phyloP scores from a whole-genome alignment of 2,113 vertebrate species.

The Garra rufa region DNA sequence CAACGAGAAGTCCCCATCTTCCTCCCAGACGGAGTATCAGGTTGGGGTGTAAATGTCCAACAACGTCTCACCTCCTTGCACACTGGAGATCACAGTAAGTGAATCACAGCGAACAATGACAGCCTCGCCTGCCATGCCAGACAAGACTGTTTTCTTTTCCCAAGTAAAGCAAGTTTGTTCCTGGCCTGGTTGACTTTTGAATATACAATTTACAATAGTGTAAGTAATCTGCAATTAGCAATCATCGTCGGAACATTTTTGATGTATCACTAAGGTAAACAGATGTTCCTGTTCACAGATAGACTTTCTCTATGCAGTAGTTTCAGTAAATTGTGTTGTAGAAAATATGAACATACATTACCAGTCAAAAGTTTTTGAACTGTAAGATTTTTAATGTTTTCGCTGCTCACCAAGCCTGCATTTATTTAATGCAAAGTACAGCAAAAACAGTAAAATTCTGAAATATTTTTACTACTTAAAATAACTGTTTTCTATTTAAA shows the following conservation, averaged over 20 bases:
- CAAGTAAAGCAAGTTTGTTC: neutral
- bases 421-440: no score
- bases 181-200: neutral
- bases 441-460: no score
- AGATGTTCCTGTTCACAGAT: neutral
- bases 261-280: neutral
- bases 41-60: slow-evolving; percentile 64
- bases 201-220: neutral
- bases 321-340: neutral
- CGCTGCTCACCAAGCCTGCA: no score
- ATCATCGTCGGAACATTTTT: neutral
- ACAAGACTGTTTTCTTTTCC: neutral
- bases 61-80: slow-evolving; percentile 63
- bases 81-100: slow-evolving; percentile 5
- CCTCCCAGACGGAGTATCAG: slow-evolving; percentile 60
- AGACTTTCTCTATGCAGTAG: neutral
- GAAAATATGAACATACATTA: neutral
- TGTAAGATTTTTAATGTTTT: no score
- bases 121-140: neutral
- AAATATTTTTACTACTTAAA: no score
- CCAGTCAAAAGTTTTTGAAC: no score
- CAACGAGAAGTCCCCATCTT: slow-evolving; percentile 47
- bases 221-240: neutral
- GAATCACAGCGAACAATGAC: neutral
- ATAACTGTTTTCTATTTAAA: no score